Conservation (phyloP, 2,797 vertebrate species). For the Chiloscyllium punctatum region DNA sequence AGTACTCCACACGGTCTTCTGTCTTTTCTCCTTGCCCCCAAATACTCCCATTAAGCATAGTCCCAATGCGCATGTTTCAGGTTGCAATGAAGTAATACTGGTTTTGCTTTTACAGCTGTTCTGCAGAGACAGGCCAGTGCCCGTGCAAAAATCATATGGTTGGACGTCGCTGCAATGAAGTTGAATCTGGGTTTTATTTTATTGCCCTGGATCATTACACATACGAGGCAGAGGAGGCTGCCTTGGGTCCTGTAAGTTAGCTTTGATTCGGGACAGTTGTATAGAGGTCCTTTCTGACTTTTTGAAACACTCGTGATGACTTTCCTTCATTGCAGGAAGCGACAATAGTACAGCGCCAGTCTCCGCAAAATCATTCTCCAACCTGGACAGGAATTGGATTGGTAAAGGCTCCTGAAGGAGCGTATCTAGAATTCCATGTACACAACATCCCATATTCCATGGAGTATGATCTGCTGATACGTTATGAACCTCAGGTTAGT, state of each 20-base stretch:
- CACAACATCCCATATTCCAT: conserved; percentile 89
- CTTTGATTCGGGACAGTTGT: background rate
- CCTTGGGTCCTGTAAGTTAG: conserved; percentile 81
- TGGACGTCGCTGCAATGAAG: conserved; percentile 81
- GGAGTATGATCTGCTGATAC: conserved; percentile 89
- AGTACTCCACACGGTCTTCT: too few relatives aligned
- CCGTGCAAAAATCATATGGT: conserved; percentile 81
- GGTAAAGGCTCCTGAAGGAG: conserved; percentile 84
- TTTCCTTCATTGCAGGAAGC: conserved; percentile 62
- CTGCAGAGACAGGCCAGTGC: conserved; percentile 79
- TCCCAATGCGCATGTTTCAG: background rate
- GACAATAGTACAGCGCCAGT: conserved; percentile 68
- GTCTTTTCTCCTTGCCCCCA: too few relatives aligned
- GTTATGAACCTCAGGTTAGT: conserved; percentile 90
- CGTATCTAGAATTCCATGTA: conserved; percentile 81
- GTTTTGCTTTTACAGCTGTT: conserved; percentile 64
- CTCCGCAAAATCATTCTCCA: conserved; percentile 72
- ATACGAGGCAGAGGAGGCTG: conserved; percentile 85
- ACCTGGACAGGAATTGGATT: conserved; percentile 94
- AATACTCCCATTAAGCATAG: background rate
- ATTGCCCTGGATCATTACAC: conserved; percentile 90
- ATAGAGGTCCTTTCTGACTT: conserved; percentile 9
- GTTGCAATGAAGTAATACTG: background rate
- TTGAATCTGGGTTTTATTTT: conserved; percentile 91
- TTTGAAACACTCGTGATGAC: background rate